Conservation (phyloP, 2,888 invertebrate genomes). For the Agriotes lineatus region DNA sequence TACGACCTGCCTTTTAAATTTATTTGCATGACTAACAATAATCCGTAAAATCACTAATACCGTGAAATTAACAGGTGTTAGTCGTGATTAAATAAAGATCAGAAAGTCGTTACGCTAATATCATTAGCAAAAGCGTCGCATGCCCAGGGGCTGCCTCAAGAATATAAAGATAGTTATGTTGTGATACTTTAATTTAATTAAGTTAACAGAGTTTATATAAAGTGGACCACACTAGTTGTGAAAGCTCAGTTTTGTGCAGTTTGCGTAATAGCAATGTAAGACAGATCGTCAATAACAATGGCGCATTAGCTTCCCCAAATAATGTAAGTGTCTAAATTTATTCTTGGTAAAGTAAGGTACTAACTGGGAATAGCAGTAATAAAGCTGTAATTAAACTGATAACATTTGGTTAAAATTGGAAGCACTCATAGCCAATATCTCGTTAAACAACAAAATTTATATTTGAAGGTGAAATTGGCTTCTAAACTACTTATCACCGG, state of each 20-base stretch:
- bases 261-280: not conserved
- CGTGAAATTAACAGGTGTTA: constrained; percentile 27
- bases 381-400: too few species aligned
- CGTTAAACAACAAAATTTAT: too few species aligned
- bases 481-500: too few species aligned
- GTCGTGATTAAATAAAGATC: constrained; percentile 38
- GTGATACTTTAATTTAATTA: constrained; percentile 25
- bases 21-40: constrained; percentile 31
- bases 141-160: not conserved
- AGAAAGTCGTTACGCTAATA: constrained; percentile 38
- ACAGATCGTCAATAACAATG: too few species aligned
- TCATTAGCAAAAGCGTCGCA: constrained; percentile 32
- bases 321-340: too few species aligned
- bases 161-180: constrained; percentile 3
- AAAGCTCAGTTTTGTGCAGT: not conserved
- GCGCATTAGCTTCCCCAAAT: too few species aligned
- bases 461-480: too few species aligned
- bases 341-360: too few species aligned
- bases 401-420: too few species aligned
- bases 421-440: too few species aligned
- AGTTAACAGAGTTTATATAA: constrained; percentile 28
- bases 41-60: constrained; percentile 26
- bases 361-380: too few species aligned
- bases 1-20: constrained; percentile 12
- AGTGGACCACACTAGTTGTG: constrained; percentile 6